Conservation (phyloP, 2,113 vertebrate species). For the Acrocephalus arundinaceus region DNA sequence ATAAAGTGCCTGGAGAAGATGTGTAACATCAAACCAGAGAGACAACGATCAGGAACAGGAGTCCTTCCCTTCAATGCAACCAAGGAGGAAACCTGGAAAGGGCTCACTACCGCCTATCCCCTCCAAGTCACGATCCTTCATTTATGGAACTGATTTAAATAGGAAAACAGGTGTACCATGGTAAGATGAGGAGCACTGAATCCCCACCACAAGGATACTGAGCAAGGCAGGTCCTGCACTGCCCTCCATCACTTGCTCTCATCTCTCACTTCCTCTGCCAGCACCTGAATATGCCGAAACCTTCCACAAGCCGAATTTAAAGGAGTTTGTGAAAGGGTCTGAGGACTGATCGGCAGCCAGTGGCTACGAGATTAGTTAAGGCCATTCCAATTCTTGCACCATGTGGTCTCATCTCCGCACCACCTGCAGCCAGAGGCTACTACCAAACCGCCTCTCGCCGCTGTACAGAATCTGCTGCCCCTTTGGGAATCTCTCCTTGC, state of each 20-base stretch:
- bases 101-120: accelerated
- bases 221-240: accelerated
- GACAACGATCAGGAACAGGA: neutral
- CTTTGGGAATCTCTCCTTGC: accelerated
- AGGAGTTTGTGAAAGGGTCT: too few species aligned
- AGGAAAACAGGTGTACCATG: accelerated
- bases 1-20: neutral
- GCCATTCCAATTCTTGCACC: accelerated
- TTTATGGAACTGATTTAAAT: neutral
- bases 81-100: neutral
- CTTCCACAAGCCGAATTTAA: neutral
- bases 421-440: accelerated
- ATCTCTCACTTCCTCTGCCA: neutral
- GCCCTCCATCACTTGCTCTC: neutral
- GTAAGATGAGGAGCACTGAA: neutral
- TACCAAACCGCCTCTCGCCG: accelerated
- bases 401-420: accelerated
- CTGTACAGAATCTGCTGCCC: accelerated
- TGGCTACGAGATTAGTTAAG: neutral
- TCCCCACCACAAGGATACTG: accelerated
- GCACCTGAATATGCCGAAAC: neutral
- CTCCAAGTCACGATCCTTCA: neutral
- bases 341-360: neutral
- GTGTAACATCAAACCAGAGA: neutral
- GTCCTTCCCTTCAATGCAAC: neutral